phyloP scores from a whole-genome alignment of 2,888 invertebrate species.

The Acheta domesticus region DNA sequence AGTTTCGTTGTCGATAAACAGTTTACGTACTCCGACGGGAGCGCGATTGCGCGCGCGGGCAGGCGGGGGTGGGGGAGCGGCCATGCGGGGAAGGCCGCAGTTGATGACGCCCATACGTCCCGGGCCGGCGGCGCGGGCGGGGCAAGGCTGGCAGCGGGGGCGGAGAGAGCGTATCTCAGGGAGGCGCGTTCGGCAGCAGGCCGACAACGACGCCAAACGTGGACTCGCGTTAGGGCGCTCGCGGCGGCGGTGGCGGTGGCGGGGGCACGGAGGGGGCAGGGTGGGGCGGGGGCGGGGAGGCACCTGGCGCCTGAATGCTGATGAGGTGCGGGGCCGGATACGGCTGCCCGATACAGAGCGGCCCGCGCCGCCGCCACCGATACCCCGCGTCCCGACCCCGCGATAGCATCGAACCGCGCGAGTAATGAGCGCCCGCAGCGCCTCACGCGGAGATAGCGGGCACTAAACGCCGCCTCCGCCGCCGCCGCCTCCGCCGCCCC shows the following conservation, averaged over 20 bases:
- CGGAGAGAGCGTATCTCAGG: background rate
- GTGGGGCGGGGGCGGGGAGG: background rate
- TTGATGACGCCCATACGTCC: conserved; percentile 3
- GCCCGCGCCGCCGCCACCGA: conserved; percentile 18
- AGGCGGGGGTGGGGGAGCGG: background rate
- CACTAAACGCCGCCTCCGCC: background rate
- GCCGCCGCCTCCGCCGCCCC: background rate
- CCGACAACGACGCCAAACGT: background rate
- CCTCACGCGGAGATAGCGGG: background rate
- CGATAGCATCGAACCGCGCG: conserved; percentile 7
- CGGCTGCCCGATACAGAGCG: background rate
- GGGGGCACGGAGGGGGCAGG: background rate
- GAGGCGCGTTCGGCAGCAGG: background rate
- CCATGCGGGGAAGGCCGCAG: background rate
- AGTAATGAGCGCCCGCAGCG: conserved; percentile 4
- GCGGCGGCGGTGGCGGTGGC: background rate
- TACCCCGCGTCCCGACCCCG: background rate
- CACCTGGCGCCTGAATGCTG: conserved; percentile 3
- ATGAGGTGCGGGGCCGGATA: background rate
- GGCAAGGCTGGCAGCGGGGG: background rate
- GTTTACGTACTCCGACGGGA: background rate
- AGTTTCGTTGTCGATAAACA: background rate
- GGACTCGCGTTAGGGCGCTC: conserved; percentile 18
- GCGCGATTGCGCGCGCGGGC: conserved; percentile 34
- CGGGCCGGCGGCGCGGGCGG: background rate